Base-by-base conservation (phyloP, 1,140 invertebrate genomes). In the Tetraneura akinire region DNA sequence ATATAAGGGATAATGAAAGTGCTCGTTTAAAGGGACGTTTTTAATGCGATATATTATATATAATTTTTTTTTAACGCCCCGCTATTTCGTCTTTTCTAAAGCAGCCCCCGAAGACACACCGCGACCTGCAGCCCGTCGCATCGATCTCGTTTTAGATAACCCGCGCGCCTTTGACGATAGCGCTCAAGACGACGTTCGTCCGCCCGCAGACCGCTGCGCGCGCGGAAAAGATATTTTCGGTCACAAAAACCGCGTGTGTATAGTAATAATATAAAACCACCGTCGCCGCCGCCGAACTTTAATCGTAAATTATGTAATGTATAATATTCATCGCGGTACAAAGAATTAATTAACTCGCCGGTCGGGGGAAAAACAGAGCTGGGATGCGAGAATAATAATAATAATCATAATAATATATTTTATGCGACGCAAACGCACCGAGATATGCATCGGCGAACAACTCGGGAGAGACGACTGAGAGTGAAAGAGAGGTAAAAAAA, bases 1-100 rank as follows among this genome's bases (percentile, higher is more conserved):
- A 55, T 74, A 16, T 32, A 37, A 55, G 26, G 51, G 51, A 74
- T 55, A 74, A 55, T 37, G 71, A 21, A 37, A 74, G 47, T 74
- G 51, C 51, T 53, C 49, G 29, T 55, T 74, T 55, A 8, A 47
- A 10, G 42, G 37, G 45, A 49, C 66, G 26, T 18, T 70, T 70
- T 70, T 70, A 70, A 70, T 49, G 23, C 47, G 26, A 37, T 42
- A 37, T 42, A 21, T 21, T 37, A 29, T 16, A 18, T 18, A 18
- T 29, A 42, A 16, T 13, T n/a, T 42, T 45, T 45, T 26, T 70
- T 66, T 66, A n/a, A 18, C n/a, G 4, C 32, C 32, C 32, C 9
- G 32, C 32, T 4, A 18, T 14, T 6, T 1, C 18, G 1, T n/a
- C 62, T 0, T 32, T n/a, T n/a, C n/a, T n/a, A n/a, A n/a, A n/a